Conservation (phyloP, 37 sponge, comb jelly and placozoan species). For the Cladorhizidae sp. region DNA sequence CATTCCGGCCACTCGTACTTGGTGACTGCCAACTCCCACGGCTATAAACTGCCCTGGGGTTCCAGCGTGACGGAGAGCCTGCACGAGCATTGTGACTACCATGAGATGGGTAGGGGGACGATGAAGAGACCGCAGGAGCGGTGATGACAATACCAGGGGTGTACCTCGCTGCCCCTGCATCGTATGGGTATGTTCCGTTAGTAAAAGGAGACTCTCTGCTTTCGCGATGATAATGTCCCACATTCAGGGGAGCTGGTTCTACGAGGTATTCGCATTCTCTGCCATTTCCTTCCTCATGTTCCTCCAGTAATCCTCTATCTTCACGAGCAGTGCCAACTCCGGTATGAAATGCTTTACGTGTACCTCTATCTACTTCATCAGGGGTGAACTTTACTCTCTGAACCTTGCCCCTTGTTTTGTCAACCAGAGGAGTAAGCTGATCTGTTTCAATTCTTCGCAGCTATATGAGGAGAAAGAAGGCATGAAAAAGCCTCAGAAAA, state of each 20-base stretch:
- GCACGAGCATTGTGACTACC: conserved; percentile 2
- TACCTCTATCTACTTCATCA: background rate
- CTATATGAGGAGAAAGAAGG: background rate
- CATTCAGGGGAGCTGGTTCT: conserved; percentile 14
- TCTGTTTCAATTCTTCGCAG: conserved; percentile 24
- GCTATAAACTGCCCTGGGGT: conserved; percentile 57
- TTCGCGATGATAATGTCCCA: background rate
- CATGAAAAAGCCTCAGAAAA: too few species aligned
- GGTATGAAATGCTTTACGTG: too few species aligned
- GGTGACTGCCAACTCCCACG: conserved; percentile 1
- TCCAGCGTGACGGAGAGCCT: conserved; percentile 25
- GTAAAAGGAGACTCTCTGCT: background rate
- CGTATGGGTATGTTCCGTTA: too few species aligned
- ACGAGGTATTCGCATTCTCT: background rate
- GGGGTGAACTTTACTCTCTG: conserved; percentile 6
- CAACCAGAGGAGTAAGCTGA: background rate
- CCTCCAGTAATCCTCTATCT: background rate
- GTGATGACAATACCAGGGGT: background rate
- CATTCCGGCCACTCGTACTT: background rate
- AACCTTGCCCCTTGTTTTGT: background rate
- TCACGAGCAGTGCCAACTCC: background rate
- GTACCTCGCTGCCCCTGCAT: background rate
- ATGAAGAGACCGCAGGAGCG: background rate
- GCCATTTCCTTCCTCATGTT: background rate
- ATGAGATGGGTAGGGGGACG: background rate